Conservation (phyloP, 2,113 vertebrate genomes). For the Rhinoderma darwinii region DNA sequence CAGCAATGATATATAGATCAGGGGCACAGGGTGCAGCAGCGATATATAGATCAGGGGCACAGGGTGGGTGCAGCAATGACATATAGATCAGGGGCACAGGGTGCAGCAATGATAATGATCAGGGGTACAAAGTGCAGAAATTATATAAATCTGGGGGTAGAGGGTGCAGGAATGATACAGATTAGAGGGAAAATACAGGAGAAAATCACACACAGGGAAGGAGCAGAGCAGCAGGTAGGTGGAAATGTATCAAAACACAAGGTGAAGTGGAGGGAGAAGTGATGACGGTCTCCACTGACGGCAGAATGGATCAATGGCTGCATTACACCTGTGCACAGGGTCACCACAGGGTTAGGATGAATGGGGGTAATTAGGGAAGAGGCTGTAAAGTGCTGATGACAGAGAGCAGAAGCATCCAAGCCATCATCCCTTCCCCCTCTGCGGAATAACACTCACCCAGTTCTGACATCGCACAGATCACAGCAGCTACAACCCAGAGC, state of each 20-base stretch:
- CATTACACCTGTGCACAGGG: neutral
- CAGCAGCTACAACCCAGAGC: conserved; percentile 56
- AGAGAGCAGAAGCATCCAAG: neutral
- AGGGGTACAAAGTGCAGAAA: neutral
- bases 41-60: neutral
- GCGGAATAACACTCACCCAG: conserved; percentile 41
- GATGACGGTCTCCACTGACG: neutral
- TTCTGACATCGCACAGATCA: conserved; percentile 51
- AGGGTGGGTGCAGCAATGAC: neutral
- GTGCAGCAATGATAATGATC: neutral
- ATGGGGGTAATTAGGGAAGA: neutral
- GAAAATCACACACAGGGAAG: neutral
- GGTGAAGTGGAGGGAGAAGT: neutral
- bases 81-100: neutral
- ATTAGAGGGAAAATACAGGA: neutral
- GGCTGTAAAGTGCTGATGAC: neutral
- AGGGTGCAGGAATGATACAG: neutral
- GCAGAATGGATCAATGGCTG: too few relatives aligned
- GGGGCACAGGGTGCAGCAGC: neutral
- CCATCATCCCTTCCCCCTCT: conserved; percentile 3
- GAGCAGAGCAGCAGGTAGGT: conserved; percentile 3
- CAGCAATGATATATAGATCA: neutral
- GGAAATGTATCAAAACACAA: neutral
- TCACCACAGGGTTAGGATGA: neutral
- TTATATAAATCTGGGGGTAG: neutral